A percentile compares a stretch with the other conserved stretches of the same genome.
These are phyloP conservation scores for Eupsilia transversa DNA, from an alignment of 2,888 invertebrate genomes.

Conservation along the genomic window DNA sequence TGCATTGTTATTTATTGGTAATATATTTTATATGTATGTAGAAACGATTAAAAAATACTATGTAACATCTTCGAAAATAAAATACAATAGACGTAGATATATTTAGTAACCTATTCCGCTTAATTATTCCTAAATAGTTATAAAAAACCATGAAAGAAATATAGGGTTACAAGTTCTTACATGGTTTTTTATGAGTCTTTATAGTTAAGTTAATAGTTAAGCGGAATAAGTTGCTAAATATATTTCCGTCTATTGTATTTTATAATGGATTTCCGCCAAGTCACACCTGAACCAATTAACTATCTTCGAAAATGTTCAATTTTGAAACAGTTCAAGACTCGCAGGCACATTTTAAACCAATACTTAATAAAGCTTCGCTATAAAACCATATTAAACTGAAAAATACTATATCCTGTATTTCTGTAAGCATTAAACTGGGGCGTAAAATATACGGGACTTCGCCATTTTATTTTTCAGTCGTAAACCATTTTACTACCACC, in stretches of 20 bases:
- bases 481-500: constrained; percentile 63
- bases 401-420: constrained; percentile 55
- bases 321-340: background rate
- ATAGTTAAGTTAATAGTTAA: too few species aligned
- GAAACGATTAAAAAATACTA: background rate
- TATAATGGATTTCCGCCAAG: too few species aligned
- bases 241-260: too few species aligned
- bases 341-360: constrained; percentile 9
- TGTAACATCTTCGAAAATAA: background rate
- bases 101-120: too few species aligned
- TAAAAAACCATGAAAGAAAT: too few species aligned
- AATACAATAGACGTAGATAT: too few species aligned
- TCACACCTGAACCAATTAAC: too few species aligned
- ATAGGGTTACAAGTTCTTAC: too few species aligned
- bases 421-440: constrained; percentile 54
- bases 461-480: constrained; percentile 66
- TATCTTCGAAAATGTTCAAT: background rate
- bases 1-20: background rate
- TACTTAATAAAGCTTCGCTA: background rate
- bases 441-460: constrained; percentile 59
- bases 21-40: background rate
- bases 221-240: too few species aligned
- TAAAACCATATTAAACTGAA: constrained; percentile 49
- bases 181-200: too few species aligned
- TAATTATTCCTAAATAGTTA: too few species aligned